These are phyloP conservation scores for Bufo gargarizans DNA, from an alignment of 2,113 vertebrate species.

Conservation along the genomic window DNA sequence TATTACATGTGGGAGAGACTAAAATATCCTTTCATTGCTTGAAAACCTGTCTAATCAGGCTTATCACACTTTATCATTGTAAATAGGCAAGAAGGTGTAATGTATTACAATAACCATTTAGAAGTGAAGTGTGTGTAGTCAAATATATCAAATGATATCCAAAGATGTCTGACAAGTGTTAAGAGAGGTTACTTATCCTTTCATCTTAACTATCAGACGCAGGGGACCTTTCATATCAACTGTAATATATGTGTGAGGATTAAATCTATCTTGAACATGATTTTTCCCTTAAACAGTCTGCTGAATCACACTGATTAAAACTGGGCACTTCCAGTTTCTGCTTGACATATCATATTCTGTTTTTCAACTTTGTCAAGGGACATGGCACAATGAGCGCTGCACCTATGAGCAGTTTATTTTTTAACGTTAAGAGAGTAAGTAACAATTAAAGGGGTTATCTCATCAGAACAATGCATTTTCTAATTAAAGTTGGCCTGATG, in stretches of 20 bases:
- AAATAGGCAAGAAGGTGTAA: not conserved
- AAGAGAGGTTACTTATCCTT: constrained; percentile 20
- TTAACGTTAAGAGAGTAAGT: not conserved
- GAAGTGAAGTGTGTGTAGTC: not conserved
- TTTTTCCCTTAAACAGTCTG: not conserved
- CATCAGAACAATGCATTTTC: too few species aligned
- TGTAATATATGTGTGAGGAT: constrained; percentile 1
- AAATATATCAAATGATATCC: constrained; percentile 12
- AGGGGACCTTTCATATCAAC: not conserved
- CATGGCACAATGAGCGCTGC: not conserved
- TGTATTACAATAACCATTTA: constrained; percentile 6
- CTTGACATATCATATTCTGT: not conserved
- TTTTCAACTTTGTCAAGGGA: not conserved
- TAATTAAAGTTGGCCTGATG: too few species aligned
- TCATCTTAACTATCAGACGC: constrained; percentile 11
- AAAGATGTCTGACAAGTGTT: not conserved
- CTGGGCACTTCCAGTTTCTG: not conserved
- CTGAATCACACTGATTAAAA: not conserved
- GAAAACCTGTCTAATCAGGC: constrained; percentile 4
- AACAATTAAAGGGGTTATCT: not conserved
- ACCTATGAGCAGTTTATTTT: not conserved
- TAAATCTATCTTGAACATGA: not conserved
- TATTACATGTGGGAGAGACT: not conserved
- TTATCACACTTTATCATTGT: not conserved
- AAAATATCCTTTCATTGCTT: not conserved